Evolutionary conservation across 2,113 vertebrate genomes (phyloP).

Genomic region (Onychorhynchus coronatus): DNA sequence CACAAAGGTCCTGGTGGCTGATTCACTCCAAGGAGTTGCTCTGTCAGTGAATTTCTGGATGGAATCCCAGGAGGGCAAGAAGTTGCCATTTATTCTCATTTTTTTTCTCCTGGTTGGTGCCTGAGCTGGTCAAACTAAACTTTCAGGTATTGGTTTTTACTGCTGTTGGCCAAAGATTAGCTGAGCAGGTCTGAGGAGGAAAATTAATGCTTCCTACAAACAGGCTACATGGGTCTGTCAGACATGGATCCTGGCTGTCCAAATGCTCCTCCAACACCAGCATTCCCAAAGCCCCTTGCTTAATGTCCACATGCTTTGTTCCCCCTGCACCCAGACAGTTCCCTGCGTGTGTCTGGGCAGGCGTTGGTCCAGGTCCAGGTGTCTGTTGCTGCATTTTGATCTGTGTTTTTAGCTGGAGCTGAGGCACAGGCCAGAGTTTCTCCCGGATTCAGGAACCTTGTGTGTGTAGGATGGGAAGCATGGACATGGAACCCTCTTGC

Average conservation of each 20-base stretch:
- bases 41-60: neutral
- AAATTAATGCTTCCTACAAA: neutral
- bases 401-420: neutral
- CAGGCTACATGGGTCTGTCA: neutral
- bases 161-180: neutral
- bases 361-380: neutral
- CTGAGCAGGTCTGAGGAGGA: neutral
- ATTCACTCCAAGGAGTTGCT: rapidly evolving
- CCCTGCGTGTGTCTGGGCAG: neutral
- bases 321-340: neutral
- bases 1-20: neutral
- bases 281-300: neutral
- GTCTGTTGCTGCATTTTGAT: neutral
- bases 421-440: neutral
- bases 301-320: neutral
- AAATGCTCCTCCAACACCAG: neutral
- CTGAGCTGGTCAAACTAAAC: neutral
- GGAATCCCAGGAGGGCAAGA: neutral
- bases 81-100: neutral
- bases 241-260: neutral
- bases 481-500: neutral
- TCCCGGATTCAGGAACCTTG: neutral
- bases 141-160: neutral
- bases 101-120: neutral
- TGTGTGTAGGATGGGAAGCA: neutral